Conservation (phyloP, 2,797 vertebrate genomes). For the Anabas testudineus region DNA sequence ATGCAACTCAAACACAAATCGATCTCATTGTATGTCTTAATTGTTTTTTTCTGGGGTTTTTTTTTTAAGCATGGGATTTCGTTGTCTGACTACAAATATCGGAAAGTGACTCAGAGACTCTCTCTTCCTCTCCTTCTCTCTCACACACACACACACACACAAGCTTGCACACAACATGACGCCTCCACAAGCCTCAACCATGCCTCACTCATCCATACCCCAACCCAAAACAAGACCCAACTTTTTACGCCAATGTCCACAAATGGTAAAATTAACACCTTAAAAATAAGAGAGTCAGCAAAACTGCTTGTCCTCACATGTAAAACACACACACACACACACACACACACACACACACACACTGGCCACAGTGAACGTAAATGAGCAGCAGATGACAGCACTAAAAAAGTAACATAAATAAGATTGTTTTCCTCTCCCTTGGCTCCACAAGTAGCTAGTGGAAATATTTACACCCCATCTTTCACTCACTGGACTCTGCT, state of each 20-base stretch:
- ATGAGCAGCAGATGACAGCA: conserved; percentile 65
- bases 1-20: conserved; percentile 47
- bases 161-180: not conserved
- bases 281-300: not conserved
- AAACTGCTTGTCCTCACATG: not conserved
- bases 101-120: conserved; percentile 66
- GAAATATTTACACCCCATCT: conserved; percentile 76
- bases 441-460: conserved; percentile 72
- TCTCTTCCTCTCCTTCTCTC: conserved; percentile 9
- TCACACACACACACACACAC: conserved; percentile 9
- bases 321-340: conserved; percentile 7
- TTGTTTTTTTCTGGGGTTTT: conserved; percentile 63
- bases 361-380: conserved; percentile 24
- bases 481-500: conserved; percentile 49
- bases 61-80: conserved; percentile 57
- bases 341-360: not conserved
- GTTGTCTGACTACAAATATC: conserved; percentile 60
- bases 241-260: not conserved
- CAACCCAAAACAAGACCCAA: not conserved
- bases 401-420: conserved; percentile 57
- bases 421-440: conserved; percentile 51
- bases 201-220: conserved; percentile 3
- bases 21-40: conserved; percentile 52
- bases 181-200: conserved; percentile 3
- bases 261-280: conserved; percentile 22